phyloP scores from a whole-genome alignment of 2,888 invertebrate genomes.

The Eilema griseolum region DNA sequence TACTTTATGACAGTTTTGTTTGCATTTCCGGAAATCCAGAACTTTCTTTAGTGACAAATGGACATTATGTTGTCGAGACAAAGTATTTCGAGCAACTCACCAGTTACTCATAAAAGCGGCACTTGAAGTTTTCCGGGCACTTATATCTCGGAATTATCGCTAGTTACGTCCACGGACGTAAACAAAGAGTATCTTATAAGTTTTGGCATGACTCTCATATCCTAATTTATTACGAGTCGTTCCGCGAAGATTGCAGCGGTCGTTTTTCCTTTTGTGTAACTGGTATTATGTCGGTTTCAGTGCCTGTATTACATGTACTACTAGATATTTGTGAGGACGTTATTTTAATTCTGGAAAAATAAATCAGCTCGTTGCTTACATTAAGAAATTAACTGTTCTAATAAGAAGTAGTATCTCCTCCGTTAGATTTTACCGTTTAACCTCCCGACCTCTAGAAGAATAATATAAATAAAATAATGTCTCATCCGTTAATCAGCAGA shows the following conservation, averaged over 20 bases:
- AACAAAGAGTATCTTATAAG: constrained; percentile 43
- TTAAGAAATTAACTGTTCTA: background rate
- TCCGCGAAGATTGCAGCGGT: constrained; percentile 42
- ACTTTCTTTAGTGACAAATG: background rate
- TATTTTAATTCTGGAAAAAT: background rate
- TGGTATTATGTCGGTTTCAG: constrained; percentile 25
- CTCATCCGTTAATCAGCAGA: too few species aligned
- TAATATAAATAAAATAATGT: too few species aligned
- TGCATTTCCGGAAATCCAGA: background rate
- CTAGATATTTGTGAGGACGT: background rate
- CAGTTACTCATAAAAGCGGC: constrained; percentile 34
- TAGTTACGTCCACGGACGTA: constrained; percentile 38
- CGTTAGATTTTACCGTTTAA: too few species aligned
- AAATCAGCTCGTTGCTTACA: background rate
- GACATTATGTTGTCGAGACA: background rate
- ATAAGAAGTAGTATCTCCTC: background rate
- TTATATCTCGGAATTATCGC: constrained; percentile 42
- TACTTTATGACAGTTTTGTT: background rate
- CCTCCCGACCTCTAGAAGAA: too few species aligned
- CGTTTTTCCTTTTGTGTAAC: constrained; percentile 36
- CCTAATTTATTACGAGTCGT: constrained; percentile 50
- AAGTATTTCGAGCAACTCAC: constrained; percentile 17
- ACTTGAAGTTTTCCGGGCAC: constrained; percentile 31
- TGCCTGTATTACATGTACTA: constrained; percentile 12
- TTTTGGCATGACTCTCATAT: constrained; percentile 50